Conservation (phyloP, 1,140 invertebrate species). For the Tenebrio molitor region DNA sequence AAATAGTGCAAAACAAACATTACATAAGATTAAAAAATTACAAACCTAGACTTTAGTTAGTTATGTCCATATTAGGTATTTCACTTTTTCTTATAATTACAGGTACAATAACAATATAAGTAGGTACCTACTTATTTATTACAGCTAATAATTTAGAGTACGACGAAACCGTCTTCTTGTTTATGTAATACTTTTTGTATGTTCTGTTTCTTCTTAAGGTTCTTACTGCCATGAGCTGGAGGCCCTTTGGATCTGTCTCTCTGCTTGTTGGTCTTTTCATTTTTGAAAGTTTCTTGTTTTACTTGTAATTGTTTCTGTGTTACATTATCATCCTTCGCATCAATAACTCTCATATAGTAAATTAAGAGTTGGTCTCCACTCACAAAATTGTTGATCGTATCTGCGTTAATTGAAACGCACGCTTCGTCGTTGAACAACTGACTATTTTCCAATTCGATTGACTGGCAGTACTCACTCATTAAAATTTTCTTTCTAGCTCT, state of each 20-base stretch:
- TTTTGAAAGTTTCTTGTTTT: neutral
- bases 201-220: neutral
- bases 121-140: too few species aligned
- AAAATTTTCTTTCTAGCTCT: slow-evolving; percentile 24
- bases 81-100: too few species aligned
- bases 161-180: neutral
- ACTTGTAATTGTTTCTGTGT: neutral
- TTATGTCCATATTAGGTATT: too few species aligned
- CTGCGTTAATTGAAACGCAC: slow-evolving; percentile 22
- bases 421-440: slow-evolving; percentile 39
- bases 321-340: neutral
- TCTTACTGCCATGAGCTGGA: neutral
- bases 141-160: too few species aligned
- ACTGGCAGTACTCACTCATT: slow-evolving; percentile 49
- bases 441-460: slow-evolving; percentile 41
- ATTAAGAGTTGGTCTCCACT: slow-evolving; percentile 13
- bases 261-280: slow-evolving; percentile 2
- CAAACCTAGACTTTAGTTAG: too few species aligned
- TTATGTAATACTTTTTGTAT: neutral
- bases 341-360: slow-evolving; percentile 29
- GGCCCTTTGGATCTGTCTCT: slow-evolving; percentile 36
- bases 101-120: too few species aligned
- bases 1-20: too few species aligned
- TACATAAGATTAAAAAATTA: too few species aligned
- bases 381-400: slow-evolving; percentile 8